Evolutionary conservation across 2,888 invertebrate genomes (phyloP).

Genomic region (Megalurothrips usitatus): DNA sequence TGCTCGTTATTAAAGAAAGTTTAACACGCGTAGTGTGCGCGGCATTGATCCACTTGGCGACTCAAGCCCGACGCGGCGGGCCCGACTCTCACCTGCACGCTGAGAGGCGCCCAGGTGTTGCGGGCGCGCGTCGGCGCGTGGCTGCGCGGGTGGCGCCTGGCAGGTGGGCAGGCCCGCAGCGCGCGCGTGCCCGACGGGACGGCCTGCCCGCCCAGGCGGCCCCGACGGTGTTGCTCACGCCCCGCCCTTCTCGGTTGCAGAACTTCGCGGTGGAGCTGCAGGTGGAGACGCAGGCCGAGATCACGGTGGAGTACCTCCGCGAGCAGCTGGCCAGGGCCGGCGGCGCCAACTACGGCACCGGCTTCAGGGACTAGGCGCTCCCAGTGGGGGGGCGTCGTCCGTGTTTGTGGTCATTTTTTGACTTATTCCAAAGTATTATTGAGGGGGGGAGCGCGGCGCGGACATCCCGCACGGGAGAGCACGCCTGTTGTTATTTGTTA

Average conservation of each 20-base stretch:
- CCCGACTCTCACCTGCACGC: too few relatives aligned
- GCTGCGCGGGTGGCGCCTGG: too few relatives aligned
- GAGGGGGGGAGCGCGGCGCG: too few relatives aligned
- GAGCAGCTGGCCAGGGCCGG: conserved; percentile 67
- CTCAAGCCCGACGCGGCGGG: background rate
- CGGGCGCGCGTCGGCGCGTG: background rate
- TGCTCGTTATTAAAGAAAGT: background rate
- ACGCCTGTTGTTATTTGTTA: too few relatives aligned
- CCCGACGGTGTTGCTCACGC: too few relatives aligned
- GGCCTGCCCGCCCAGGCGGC: too few relatives aligned
- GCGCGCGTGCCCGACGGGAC: too few relatives aligned
- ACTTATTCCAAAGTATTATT: too few relatives aligned
- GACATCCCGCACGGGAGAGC: too few relatives aligned
- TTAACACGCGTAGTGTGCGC: background rate
- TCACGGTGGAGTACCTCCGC: conserved; percentile 65
- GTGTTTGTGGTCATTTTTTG: too few relatives aligned
- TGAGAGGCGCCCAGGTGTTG: background rate
- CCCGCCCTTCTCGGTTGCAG: conserved; percentile 49
- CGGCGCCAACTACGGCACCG: conserved; percentile 77
- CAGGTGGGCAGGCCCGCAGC: too few relatives aligned
- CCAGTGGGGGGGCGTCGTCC: background rate
- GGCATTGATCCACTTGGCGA: conserved; percentile 4
- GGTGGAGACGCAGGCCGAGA: conserved; percentile 62
- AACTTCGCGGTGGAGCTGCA: conserved; percentile 74
- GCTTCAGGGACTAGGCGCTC: conserved; percentile 55